Conservation (phyloP, 1,140 invertebrate species). For the Pectinophora gossypiella region DNA sequence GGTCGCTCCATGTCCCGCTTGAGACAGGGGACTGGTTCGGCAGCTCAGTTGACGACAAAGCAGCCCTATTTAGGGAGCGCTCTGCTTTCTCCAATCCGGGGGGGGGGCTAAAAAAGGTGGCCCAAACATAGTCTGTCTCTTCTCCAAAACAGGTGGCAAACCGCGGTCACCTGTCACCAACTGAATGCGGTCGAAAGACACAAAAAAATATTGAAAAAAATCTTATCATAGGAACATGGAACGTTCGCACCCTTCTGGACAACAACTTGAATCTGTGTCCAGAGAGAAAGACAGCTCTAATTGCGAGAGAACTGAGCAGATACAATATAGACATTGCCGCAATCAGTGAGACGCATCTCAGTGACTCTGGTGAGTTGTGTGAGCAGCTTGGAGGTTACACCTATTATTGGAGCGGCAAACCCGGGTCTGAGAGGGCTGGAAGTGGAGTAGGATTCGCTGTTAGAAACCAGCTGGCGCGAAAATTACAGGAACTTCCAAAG, state of each 20-base stretch:
- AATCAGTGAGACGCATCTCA: slow-evolving; percentile 23
- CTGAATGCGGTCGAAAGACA: slow-evolving; percentile 15
- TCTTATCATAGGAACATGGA: slow-evolving; percentile 7
- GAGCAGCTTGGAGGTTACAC: slow-evolving; percentile 21
- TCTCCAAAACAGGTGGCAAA: slow-evolving; percentile 8
- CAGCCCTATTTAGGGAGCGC: slow-evolving; percentile 12
- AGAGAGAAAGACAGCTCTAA: slow-evolving; percentile 22
- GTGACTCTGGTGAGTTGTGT: slow-evolving; percentile 14
- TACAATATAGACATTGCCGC: slow-evolving; percentile 5
- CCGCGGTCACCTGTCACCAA: slow-evolving; percentile 17
- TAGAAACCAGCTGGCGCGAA: slow-evolving; percentile 5
- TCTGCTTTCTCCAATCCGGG: slow-evolving; percentile 19
- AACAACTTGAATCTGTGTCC: slow-evolving; percentile 16
- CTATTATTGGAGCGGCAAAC: slow-evolving; percentile 19
- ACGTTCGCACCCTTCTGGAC: slow-evolving; percentile 19
- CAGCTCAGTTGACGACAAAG: slow-evolving; percentile 1
- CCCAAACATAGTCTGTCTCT: slow-evolving; percentile 24
- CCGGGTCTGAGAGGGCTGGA: slow-evolving; percentile 5
- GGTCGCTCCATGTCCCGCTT: neutral
- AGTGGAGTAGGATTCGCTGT: slow-evolving; percentile 25
- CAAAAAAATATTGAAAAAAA: neutral
- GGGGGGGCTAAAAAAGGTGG: slow-evolving; percentile 31
- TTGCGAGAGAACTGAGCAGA: slow-evolving; percentile 17
- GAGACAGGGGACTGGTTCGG: slow-evolving; percentile 2
- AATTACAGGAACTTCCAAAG: slow-evolving; percentile 10